Percentiles rank a stretch among this genome's conserved stretches.
phyloP scores from a whole-genome alignment of 2,113 vertebrate genomes.

The Scomber japonicus region DNA sequence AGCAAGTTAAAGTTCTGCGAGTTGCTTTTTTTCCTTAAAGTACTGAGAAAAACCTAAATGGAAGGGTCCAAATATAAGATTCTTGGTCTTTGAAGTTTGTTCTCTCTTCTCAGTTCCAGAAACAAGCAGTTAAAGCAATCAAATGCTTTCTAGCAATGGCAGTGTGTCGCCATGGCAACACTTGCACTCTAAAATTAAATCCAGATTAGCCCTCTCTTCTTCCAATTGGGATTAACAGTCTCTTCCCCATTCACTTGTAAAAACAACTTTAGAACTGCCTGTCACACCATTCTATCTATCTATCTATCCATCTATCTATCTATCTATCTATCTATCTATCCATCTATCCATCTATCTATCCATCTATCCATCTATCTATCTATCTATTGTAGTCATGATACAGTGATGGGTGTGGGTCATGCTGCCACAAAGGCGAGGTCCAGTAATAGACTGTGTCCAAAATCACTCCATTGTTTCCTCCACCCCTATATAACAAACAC shows the following conservation, averaged over 20 bases:
- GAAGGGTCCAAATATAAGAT: not conserved
- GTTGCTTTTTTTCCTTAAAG: not conserved
- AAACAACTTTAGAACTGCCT: not conserved
- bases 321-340: too few relatives aligned
- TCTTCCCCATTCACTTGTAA: not conserved
- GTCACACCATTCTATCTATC: not conserved
- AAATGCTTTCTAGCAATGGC: slow-evolving; percentile 45
- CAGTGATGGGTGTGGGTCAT: too few relatives aligned
- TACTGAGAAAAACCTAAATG: not conserved
- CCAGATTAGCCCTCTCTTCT: slow-evolving; percentile 8
- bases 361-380: too few relatives aligned
- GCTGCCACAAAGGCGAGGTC: too few relatives aligned
- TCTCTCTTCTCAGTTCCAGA: not conserved
- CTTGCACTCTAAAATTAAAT: slow-evolving; percentile 33
- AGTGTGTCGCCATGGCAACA: slow-evolving; percentile 50
- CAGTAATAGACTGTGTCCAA: too few relatives aligned
- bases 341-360: too few relatives aligned
- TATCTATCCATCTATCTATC: too few relatives aligned
- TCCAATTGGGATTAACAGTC: slow-evolving; percentile 2
- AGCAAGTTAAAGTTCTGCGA: not conserved
- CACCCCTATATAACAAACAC: too few relatives aligned
- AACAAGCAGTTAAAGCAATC: slow-evolving; percentile 13
- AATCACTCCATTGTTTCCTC: too few relatives aligned
- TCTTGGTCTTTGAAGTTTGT: not conserved
- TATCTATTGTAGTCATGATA: too few relatives aligned